Evolutionary conservation across 2,888 invertebrate genomes (phyloP), one percentile per base, ranked within the genome.

Genomic region (Notodonta dromedarius): DNA sequence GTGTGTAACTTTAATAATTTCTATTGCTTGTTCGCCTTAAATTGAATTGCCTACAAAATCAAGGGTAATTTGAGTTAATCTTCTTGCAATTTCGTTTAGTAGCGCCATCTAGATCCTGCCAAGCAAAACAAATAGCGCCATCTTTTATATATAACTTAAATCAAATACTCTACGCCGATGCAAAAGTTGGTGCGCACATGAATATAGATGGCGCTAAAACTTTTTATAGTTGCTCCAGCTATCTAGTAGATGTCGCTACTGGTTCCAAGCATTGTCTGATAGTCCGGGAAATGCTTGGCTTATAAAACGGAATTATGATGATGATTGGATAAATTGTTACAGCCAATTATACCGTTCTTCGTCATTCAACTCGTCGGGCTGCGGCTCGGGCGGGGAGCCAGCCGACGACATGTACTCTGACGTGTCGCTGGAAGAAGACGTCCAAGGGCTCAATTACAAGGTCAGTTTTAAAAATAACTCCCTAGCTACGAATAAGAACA

Each of bases 361-460:
- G 86, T 98, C 98, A 92, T 98, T 98, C 94, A 98, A 98, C 94
- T 98, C 98, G 79, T 97, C 97, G 65, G 98, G 98, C 74, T 96
- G 98, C 88, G 98, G 98, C 86, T 98, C 98, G 76, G 97, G 96
- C 84, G 98, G 98, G 90, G 98, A 98, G 92, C 97, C 97, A 82
- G 97, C 97, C 62, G 98, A 98, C 95, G 98, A 98, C 93, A 97
- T 98, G 96, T 98, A 97, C 94, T 98, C 98, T 73, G 98, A 98
- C 94, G 97, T 97, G 61, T 97, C 98, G 74, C 94, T 98, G 74
- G 97, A 97, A 87, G 98, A 98, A 87, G 98, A 98, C 91, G 97
- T 98, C 63, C 96, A 98, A 91, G 98, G 98, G 92, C 96, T 98
- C 83, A 98, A 97, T 91, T 97, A 98, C 90, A 97, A 98, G 96